Evolutionary conservation across 2,888 invertebrate species (phyloP).

Genomic region (Polyommatus iphigenia): DNA sequence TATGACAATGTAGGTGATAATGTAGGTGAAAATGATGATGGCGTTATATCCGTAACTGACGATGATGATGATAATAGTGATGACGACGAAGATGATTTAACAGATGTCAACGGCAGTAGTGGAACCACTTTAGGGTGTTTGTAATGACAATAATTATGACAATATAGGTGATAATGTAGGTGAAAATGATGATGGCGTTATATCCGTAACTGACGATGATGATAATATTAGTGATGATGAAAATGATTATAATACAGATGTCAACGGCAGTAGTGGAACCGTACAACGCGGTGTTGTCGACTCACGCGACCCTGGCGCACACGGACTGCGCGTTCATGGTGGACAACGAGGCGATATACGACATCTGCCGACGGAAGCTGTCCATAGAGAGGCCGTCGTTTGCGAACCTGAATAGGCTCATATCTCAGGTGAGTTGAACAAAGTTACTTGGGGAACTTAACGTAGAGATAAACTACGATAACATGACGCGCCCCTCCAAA

Average conservation of each 20-base stretch:
- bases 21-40: too few relatives aligned
- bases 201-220: neutral
- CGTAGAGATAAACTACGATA: too few relatives aligned
- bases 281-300: slow-evolving; percentile 94
- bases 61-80: neutral
- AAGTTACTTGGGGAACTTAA: too few relatives aligned
- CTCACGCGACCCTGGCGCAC: slow-evolving; percentile 92
- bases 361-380: slow-evolving; percentile 92
- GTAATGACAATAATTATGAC: too few relatives aligned
- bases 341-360: slow-evolving; percentile 97
- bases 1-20: too few relatives aligned
- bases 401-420: slow-evolving; percentile 90
- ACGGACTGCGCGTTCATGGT: slow-evolving; percentile 97
- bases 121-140: too few relatives aligned
- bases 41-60: neutral
- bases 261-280: slow-evolving; percentile 97
- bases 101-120: slow-evolving; percentile 95
- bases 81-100: slow-evolving; percentile 33
- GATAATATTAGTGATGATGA: neutral
- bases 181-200: too few relatives aligned
- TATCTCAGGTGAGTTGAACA: slow-evolving; percentile 88
- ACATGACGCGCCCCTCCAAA: too few relatives aligned
- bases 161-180: too few relatives aligned
- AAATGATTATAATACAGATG: slow-evolving; percentile 71
- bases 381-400: slow-evolving; percentile 92